These are phyloP conservation scores for Urocyon cinereoargenteus DNA, from an alignment of 2,797 vertebrate genomes.

Conservation along the genomic window DNA sequence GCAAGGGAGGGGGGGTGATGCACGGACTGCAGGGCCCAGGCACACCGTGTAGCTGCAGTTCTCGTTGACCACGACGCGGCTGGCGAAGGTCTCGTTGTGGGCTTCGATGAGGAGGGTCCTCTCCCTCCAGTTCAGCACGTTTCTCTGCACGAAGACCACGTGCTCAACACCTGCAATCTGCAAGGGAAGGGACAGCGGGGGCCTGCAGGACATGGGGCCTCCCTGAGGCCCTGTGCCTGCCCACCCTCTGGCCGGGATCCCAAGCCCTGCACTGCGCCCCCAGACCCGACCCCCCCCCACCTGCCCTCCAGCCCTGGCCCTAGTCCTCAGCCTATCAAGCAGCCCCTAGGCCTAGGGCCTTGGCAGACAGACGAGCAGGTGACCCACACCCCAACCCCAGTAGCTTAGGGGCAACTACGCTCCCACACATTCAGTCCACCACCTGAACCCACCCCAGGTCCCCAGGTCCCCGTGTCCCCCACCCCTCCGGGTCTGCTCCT, in stretches of 20 bases:
- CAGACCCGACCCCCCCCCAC: neutral
- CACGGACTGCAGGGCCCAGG: neutral
- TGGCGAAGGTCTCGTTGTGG: conserved; percentile 91
- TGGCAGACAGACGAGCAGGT: rapidly evolving
- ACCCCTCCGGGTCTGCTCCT: rapidly evolving
- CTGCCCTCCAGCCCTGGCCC: neutral
- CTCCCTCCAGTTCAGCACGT: conserved; percentile 90
- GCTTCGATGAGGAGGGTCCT: conserved; percentile 90
- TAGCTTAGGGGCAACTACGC: rapidly evolving
- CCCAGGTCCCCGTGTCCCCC: neutral
- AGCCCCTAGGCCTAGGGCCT: neutral
- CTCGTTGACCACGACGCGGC: conserved; percentile 89
- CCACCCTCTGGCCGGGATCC: neutral
- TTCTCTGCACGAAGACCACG: conserved; percentile 91
- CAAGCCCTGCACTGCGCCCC: neutral
- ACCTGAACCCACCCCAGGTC: rapidly evolving
- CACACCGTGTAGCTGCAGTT: conserved; percentile 91
- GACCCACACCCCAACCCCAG: neutral
- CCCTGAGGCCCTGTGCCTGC: rapidly evolving
- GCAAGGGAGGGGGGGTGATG: neutral
- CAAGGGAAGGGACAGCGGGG: neutral
- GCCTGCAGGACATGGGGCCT: neutral
- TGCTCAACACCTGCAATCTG: conserved; percentile 92
- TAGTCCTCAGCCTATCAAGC: neutral
- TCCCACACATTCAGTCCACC: neutral